phyloP scores from a whole-genome alignment of 1,140 invertebrate species.

The Scaptomyza graminum region DNA sequence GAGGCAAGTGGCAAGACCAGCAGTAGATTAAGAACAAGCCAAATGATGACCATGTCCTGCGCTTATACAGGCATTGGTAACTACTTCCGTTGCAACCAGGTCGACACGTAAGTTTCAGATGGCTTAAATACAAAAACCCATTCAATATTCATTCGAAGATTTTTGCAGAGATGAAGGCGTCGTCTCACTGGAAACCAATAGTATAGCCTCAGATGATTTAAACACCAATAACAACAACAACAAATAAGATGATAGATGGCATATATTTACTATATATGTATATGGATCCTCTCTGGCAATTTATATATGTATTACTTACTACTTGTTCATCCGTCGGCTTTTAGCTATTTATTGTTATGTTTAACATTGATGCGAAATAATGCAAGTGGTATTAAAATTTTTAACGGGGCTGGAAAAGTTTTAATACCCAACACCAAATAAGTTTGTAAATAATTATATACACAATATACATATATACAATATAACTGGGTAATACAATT shows the following conservation, averaged over 20 bases:
- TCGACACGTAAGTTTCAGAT: constrained; percentile 51
- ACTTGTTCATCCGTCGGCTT: constrained; percentile 42
- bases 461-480: constrained; percentile 15
- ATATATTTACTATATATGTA: not conserved
- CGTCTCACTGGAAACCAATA: constrained; percentile 29
- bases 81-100: constrained; percentile 65
- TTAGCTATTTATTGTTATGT: constrained; percentile 29
- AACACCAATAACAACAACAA: constrained; percentile 26
- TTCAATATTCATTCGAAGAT: not conserved
- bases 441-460: constrained; percentile 43
- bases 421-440: constrained; percentile 56
- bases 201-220: constrained; percentile 33
- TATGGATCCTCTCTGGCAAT: constrained; percentile 38
- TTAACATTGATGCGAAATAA: not conserved
- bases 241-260: constrained; percentile 45
- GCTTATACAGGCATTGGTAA: constrained; percentile 68
- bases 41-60: constrained; percentile 56
- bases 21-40: constrained; percentile 6
- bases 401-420: constrained; percentile 76
- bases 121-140: not conserved
- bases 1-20: constrained; percentile 5
- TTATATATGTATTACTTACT: constrained; percentile 8
- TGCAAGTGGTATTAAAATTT: constrained; percentile 68
- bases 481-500: constrained; percentile 12
- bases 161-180: constrained; percentile 35